phyloP scores from a whole-genome alignment of 2,113 vertebrate species.

The Thamnaconus septentrionalis region DNA sequence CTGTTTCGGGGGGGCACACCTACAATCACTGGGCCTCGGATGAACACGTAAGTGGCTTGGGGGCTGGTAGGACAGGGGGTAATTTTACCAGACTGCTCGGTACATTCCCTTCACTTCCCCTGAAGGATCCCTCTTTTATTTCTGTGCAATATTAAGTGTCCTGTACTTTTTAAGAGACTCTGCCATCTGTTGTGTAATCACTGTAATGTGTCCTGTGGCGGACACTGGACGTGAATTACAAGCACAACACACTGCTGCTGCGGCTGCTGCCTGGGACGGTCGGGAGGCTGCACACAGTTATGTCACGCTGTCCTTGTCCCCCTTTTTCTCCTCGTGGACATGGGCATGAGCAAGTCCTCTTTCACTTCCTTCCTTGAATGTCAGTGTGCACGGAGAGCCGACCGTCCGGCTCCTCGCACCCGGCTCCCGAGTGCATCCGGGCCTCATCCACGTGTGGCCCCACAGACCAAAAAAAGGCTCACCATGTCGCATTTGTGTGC shows the following conservation, averaged over 20 bases:
- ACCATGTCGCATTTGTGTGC: constrained; percentile 65
- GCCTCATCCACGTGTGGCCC: constrained; percentile 11
- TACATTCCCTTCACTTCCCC: constrained; percentile 35
- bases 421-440: too few relatives aligned
- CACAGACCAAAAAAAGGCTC: constrained; percentile 58
- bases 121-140: constrained; percentile 28
- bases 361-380: constrained; percentile 9
- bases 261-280: constrained; percentile 16
- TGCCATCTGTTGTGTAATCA: constrained; percentile 44
- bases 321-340: constrained; percentile 3
- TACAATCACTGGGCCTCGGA: constrained; percentile 55
- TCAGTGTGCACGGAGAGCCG: background rate
- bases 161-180: constrained; percentile 37
- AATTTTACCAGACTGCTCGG: constrained; percentile 58
- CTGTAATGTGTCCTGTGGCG: constrained; percentile 35
- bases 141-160: constrained; percentile 26
- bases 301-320: background rate
- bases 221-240: constrained; percentile 22
- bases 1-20: constrained; percentile 51
- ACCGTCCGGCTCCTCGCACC: constrained; percentile 11
- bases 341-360: background rate
- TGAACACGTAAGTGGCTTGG: constrained; percentile 39
- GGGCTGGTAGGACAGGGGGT: constrained; percentile 9
- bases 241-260: too few relatives aligned
- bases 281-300: constrained; percentile 4